A percentile compares a stretch with the other conserved stretches of the same genome.
Conservation (phyloP, 2,113 vertebrate genomes). For the Ascaphus truei region DNA sequence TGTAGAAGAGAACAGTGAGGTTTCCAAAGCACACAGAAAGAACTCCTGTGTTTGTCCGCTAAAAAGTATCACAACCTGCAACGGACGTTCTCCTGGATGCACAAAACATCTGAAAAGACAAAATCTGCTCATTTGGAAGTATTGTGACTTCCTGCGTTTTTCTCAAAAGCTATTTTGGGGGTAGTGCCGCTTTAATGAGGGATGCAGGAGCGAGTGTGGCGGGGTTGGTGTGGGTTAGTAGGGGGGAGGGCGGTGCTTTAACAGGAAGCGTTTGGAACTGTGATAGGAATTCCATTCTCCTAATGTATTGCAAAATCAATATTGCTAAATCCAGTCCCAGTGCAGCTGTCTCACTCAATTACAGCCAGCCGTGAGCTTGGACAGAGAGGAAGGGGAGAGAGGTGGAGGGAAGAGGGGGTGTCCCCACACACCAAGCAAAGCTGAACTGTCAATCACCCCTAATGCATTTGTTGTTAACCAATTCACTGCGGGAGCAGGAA, state of each 20-base stretch:
- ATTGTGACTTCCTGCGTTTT: too few species aligned
- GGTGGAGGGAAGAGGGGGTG: conserved; percentile 12
- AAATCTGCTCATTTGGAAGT: too few species aligned
- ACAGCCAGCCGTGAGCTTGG: not conserved
- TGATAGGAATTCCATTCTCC: not conserved
- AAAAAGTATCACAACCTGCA: too few species aligned
- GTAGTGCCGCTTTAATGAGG: not conserved
- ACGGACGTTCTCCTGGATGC: too few species aligned
- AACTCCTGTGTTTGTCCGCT: too few species aligned
- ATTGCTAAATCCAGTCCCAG: not conserved
- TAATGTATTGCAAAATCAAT: accelerated
- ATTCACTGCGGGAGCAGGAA: too few species aligned
- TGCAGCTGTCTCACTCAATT: not conserved
- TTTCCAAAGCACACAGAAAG: too few species aligned
- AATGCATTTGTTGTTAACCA: not conserved
- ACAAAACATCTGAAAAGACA: too few species aligned
- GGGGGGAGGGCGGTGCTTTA: conserved; percentile 24
- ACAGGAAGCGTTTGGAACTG: conserved; percentile 33
- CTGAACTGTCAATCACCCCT: not conserved
- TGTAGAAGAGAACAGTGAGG: too few species aligned
- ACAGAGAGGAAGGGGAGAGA: not conserved
- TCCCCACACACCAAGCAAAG: not conserved
- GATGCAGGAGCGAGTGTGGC: not conserved
- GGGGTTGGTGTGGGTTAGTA: not conserved
- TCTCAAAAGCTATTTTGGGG: too few species aligned